Evolutionary conservation across 2,113 vertebrate species (phyloP), one percentile per base, ranked within the genome.

Genomic region (Antigone vipio): DNA sequence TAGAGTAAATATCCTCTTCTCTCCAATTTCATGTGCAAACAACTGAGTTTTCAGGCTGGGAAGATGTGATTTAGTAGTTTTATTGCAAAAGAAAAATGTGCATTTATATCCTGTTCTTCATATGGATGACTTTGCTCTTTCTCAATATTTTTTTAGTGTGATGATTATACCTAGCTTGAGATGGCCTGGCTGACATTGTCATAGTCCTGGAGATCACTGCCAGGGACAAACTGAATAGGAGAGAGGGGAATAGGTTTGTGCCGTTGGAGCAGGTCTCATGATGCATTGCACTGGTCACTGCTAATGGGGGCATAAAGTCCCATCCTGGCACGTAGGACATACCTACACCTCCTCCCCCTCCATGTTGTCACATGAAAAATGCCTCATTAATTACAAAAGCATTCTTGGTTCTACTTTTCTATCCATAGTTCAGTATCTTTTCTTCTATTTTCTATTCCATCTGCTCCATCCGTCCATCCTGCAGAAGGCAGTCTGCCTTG

Each of bases 21-120:
- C 64, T 91, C 32, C 69, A 94, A 85, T 95, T 95, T 75, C 60
- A 30, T 78, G 66, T 95, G 72, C 90, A 96, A 95, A 95, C 78
- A 89, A 38, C 42, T 49, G 68, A 81, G 73, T 71, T 81, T 84
- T 50, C 47, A 87, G 80, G 11, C 42, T 89, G 47, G 8, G n/a
- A 81, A 81, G 42, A 81, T 42, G 58, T 38, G 60, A 71, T 71
- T 94, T 89, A 58, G 20, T 67, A 50, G 42, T 55, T 55, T 66
- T 45, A 47, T 27, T 67, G 50, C 53, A 72, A 64, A 91, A 91
- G 40, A 73, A 68, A 89, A 76, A 30, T n/a, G 32, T 68, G 11
- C 52, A 49, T 84, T 87, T 91, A 35, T 80, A 50, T 38, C 4
- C 12, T 69, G 7, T 62, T 80, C 64, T 68, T 87, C 73, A 74